Percentiles rank a stretch among this genome's conserved stretches.
Conservation (phyloP, 2,797 vertebrate species). For the Urophycis tenuis region DNA sequence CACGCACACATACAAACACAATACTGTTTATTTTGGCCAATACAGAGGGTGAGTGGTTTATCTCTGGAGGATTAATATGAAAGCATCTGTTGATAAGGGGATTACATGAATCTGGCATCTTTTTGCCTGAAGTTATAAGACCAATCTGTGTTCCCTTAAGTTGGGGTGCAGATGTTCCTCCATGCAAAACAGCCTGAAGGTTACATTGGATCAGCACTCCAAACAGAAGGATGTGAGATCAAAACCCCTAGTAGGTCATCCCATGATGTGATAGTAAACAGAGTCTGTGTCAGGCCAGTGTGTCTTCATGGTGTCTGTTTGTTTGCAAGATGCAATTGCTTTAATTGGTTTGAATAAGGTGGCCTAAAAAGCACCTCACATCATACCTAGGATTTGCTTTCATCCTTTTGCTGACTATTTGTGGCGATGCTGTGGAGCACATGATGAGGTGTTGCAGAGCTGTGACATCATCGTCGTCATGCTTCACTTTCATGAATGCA, state of each 20-base stretch:
- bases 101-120: conserved; percentile 18
- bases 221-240: not conserved
- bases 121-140: conserved; percentile 24
- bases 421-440: too few species aligned
- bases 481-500: too few species aligned
- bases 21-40: not conserved
- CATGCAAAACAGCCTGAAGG: not conserved
- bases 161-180: conserved; percentile 37
- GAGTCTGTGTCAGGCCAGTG: not conserved
- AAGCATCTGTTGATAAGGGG: conserved; percentile 40
- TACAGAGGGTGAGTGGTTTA: not conserved
- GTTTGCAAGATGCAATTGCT: not conserved
- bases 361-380: not conserved
- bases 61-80: conserved; percentile 28
- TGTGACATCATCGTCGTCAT: too few species aligned
- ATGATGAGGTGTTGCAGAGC: too few species aligned
- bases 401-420: too few species aligned
- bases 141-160: conserved; percentile 25
- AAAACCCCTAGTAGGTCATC: not conserved
- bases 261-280: not conserved
- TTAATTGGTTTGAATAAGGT: not conserved
- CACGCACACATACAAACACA: not conserved
- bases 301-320: not conserved
- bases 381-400: too few species aligned
- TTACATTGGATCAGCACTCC: not conserved